Conservation (phyloP, 2,888 invertebrate species). For the Cylloceria caligata region DNA sequence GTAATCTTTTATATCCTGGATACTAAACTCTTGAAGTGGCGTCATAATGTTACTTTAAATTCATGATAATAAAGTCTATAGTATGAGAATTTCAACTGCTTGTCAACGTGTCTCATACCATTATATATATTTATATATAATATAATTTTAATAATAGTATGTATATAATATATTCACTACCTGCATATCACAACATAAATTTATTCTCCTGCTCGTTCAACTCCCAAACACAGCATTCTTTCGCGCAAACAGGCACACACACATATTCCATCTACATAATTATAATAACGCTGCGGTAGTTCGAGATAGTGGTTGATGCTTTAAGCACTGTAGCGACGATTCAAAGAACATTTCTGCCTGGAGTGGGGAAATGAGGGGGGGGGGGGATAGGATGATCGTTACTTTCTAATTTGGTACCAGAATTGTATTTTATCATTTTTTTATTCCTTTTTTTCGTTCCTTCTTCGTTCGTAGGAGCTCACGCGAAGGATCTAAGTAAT, state of each 20-base stretch:
- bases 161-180: conserved; percentile 81
- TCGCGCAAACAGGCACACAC: conserved; percentile 71
- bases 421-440: conserved; percentile 23
- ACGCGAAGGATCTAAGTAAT: conserved; percentile 38
- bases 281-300: conserved; percentile 82
- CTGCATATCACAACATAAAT: conserved; percentile 84
- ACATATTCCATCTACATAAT: conserved; percentile 80
- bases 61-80: conserved; percentile 83
- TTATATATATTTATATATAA: conserved; percentile 73
- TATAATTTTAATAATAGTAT: conserved; percentile 75
- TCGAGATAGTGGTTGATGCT: conserved; percentile 80
- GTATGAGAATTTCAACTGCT: conserved; percentile 81
- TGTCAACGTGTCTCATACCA: conserved; percentile 80
- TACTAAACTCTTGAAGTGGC: conserved; percentile 82
- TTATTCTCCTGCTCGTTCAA: conserved; percentile 70
- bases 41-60: conserved; percentile 81
- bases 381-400: background rate
- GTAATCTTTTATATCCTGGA: conserved; percentile 74
- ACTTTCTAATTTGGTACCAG: conserved; percentile 49
- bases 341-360: conserved; percentile 64
- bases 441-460: conserved; percentile 1
- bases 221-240: conserved; percentile 69
- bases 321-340: conserved; percentile 79
- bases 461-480: background rate
- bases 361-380: background rate